These are phyloP conservation scores for Philypnodon macrostomus DNA, from an alignment of 2,797 vertebrate species.

Conservation along the genomic window DNA sequence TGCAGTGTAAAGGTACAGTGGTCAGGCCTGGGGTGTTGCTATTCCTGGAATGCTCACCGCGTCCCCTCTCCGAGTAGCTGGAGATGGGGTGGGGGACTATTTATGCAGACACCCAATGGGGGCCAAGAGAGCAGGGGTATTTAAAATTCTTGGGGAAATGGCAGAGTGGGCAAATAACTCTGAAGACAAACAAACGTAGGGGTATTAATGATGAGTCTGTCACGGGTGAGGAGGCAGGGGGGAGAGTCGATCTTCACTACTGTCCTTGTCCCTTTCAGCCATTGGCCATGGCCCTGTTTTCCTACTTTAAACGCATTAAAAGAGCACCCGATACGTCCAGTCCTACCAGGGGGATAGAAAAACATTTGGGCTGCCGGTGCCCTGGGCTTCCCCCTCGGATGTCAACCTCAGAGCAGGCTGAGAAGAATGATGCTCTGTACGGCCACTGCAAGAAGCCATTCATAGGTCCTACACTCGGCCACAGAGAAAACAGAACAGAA, in stretches of 20 bases:
- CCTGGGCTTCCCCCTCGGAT: slow-evolving; percentile 74
- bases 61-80: slow-evolving; percentile 57
- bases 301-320: slow-evolving; percentile 78
- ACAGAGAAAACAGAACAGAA: slow-evolving; percentile 70
- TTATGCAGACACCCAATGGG: slow-evolving; percentile 57
- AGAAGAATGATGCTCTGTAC: slow-evolving; percentile 81
- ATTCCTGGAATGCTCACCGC: slow-evolving; percentile 71
- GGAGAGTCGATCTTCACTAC: slow-evolving; percentile 63
- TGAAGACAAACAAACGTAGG: slow-evolving; percentile 75
- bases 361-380: slow-evolving; percentile 73
- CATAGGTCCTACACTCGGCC: slow-evolving; percentile 62
- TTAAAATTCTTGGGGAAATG: slow-evolving; percentile 80
- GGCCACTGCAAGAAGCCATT: slow-evolving; percentile 75
- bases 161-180: slow-evolving; percentile 73
- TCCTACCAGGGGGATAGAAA: slow-evolving; percentile 76
- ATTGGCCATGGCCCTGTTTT: slow-evolving; percentile 72
- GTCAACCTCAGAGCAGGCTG: slow-evolving; percentile 71
- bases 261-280: slow-evolving; percentile 68
- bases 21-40: slow-evolving; percentile 44
- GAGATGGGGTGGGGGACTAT: slow-evolving; percentile 53
- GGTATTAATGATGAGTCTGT: slow-evolving; percentile 73
- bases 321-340: slow-evolving; percentile 77
- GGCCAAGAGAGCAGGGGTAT: slow-evolving; percentile 58
- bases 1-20: slow-evolving; percentile 13
- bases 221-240: slow-evolving; percentile 44